Percentiles rank a stretch among this genome's conserved stretches.
These are phyloP conservation scores for Eriocheir sinensis DNA, from an alignment of 1,140 invertebrate genomes.

Conservation along the genomic window DNA sequence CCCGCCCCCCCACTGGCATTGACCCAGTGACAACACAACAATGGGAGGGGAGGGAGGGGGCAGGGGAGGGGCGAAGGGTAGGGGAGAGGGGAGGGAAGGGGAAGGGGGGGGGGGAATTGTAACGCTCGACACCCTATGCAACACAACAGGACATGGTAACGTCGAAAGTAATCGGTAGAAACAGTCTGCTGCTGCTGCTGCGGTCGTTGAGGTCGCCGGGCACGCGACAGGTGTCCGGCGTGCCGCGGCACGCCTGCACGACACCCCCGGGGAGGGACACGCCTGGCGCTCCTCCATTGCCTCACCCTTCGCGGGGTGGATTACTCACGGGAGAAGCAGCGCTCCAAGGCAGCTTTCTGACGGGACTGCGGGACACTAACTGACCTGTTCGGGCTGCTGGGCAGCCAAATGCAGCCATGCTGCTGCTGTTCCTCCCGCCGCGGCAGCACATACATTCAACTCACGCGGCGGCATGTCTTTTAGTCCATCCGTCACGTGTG, in stretches of 20 bases:
- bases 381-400: too few species aligned
- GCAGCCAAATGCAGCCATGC: too few species aligned
- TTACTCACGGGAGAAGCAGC: too few species aligned
- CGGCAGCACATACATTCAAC: too few species aligned
- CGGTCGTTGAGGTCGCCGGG: neutral
- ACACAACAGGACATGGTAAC: constrained; percentile 24
- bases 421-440: too few species aligned
- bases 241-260: neutral
- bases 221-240: neutral
- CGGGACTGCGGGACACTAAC: too few species aligned
- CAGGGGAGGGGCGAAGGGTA: neutral
- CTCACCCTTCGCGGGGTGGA: too few species aligned
- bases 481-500: too few species aligned
- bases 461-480: too few species aligned
- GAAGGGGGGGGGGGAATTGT: neutral
- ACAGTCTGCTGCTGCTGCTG: neutral
- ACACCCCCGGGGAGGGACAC: neutral
- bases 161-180: neutral
- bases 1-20: constrained; percentile 50
- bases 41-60: constrained; percentile 33
- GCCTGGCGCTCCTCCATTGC: too few species aligned
- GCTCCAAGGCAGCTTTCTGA: too few species aligned
- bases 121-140: neutral
- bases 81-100: too few species aligned
- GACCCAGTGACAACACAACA: constrained; percentile 53